phyloP scores from a whole-genome alignment of 2,888 invertebrate species.

The Anoplius nigerrimus region DNA sequence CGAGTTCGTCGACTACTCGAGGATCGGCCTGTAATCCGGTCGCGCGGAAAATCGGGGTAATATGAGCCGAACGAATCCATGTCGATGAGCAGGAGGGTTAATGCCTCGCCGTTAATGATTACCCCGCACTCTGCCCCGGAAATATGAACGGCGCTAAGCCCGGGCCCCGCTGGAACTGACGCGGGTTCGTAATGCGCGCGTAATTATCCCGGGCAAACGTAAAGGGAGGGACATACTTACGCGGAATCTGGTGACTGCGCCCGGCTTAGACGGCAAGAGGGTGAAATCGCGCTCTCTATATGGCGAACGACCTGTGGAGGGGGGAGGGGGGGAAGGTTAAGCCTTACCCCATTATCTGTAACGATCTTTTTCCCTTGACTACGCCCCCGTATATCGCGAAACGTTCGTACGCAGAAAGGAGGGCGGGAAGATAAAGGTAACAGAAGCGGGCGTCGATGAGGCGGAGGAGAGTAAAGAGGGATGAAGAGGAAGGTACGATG shows the following conservation, averaged over 20 bases:
- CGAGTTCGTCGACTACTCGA: too few relatives aligned
- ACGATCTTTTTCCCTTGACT: constrained; percentile 51
- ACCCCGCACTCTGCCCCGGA: too few relatives aligned
- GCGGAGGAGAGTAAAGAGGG: neutral
- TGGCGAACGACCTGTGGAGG: constrained; percentile 14
- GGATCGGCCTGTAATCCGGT: too few relatives aligned
- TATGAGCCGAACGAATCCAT: too few relatives aligned
- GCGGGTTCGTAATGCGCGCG: constrained; percentile 15
- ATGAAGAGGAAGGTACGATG: too few relatives aligned
- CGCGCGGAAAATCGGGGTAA: too few relatives aligned
- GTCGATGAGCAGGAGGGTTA: too few relatives aligned
- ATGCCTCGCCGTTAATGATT: too few relatives aligned
- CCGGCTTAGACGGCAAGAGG: constrained; percentile 30
- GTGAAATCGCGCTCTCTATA: constrained; percentile 32
- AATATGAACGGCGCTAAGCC: too few relatives aligned
- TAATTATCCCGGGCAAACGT: constrained; percentile 47
- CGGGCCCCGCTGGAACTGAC: neutral
- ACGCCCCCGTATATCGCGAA: constrained; percentile 13
- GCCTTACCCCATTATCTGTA: constrained; percentile 47
- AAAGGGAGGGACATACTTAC: constrained; percentile 24
- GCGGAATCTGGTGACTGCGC: constrained; percentile 38
- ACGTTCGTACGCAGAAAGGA: constrained; percentile 3
- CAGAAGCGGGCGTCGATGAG: neutral
- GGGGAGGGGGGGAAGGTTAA: constrained; percentile 47
- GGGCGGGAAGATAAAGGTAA: constrained; percentile 13